Percentiles rank a stretch among this genome's conserved stretches.
Evolutionary conservation across 1,140 invertebrate genomes (phyloP).

Genomic region (Drosophila tropicalis): DNA sequence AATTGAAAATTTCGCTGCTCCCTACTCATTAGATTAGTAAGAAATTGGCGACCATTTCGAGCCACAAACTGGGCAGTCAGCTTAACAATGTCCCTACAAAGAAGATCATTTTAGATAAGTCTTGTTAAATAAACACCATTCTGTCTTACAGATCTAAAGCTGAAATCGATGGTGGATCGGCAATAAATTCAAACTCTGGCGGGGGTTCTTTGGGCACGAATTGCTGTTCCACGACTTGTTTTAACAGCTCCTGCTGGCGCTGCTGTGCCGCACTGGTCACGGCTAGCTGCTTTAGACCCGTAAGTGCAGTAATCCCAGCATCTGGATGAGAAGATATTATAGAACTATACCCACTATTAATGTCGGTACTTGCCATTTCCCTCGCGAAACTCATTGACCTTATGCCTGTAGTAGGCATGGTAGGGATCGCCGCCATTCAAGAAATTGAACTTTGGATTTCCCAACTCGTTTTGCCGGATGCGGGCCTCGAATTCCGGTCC

Average conservation of each 20-base stretch:
- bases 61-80: constrained; percentile 99
- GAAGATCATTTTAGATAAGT: constrained; percentile 1
- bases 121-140: not conserved
- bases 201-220: constrained; percentile 98
- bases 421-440: constrained; percentile 98
- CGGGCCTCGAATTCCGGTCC: constrained; percentile 99
- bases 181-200: constrained; percentile 97
- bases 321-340: constrained; percentile 35
- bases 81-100: constrained; percentile 96
- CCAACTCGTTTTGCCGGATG: constrained; percentile 97
- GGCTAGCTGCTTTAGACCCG: constrained; percentile 84
- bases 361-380: constrained; percentile 87
- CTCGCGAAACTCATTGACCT: constrained; percentile 97
- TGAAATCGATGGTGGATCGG: constrained; percentile 99
- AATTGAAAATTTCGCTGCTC: constrained; percentile 99
- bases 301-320: constrained; percentile 44
- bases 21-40: constrained; percentile 99
- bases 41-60: constrained; percentile 98
- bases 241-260: constrained; percentile 94
- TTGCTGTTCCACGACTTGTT: constrained; percentile 92
- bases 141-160: constrained; percentile 93
- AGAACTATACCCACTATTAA: not conserved
- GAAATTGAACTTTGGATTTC: constrained; percentile 99
- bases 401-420: constrained; percentile 99
- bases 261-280: constrained; percentile 90